These are phyloP conservation scores for Zelostemma sp. DNA, from an alignment of 1,140 invertebrate genomes.

Conservation along the genomic window DNA sequence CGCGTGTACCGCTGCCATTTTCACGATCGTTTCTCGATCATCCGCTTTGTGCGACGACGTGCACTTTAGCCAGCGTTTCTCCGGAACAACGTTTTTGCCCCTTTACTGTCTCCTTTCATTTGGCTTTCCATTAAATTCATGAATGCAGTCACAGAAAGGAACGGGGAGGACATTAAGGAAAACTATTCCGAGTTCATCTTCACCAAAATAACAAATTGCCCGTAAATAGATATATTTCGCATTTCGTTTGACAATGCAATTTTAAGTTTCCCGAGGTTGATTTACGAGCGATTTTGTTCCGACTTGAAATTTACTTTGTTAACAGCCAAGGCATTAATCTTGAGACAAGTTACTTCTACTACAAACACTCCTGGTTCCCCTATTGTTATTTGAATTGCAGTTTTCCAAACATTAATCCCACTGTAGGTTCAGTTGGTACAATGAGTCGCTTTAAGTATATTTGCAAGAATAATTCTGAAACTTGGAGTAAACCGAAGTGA, in stretches of 20 bases:
- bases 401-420: constrained; percentile 3
- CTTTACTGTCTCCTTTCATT: constrained; percentile 20
- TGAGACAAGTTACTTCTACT: not conserved
- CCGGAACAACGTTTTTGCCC: not conserved
- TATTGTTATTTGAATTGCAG: constrained; percentile 1
- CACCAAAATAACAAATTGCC: too few relatives aligned
- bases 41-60: constrained; percentile 7
- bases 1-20: constrained; percentile 28
- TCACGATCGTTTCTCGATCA: constrained; percentile 36
- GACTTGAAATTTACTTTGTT: not conserved
- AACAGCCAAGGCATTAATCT: not conserved
- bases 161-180: not conserved
- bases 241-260: not conserved
- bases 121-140: constrained; percentile 1
- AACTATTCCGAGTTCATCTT: not conserved
- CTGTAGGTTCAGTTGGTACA: not conserved
- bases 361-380: not conserved
- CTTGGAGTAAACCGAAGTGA: not conserved
- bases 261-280: not conserved
- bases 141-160: not conserved
- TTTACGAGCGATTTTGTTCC: not conserved
- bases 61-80: constrained; percentile 11
- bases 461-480: constrained; percentile 1
- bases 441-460: constrained; percentile 3
- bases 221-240: too few relatives aligned